Base-by-base conservation (phyloP, 1,140 invertebrate genomes). In the Steinernema feltiae region DNA sequence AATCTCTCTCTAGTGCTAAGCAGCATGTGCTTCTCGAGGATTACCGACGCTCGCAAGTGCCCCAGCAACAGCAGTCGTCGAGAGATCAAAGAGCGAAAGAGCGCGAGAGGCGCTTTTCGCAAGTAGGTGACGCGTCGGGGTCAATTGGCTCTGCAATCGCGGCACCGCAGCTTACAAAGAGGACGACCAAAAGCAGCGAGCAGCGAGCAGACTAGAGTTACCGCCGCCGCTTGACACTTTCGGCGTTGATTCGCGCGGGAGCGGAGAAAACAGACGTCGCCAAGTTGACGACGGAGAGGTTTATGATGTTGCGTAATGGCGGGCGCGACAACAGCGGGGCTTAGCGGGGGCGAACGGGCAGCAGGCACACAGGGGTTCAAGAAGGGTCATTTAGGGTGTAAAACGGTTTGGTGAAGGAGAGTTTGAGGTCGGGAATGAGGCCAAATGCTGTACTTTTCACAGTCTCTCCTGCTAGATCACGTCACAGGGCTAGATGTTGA, bases 271-370 rank as follows among this genome's bases (percentile, higher is more conserved):
- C 53, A 63, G 53, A 63, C 53, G 53, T 63, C 12, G 2, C 24
- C 41, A n/a, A 3, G 15, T 3, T 3, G 53, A 27, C 3, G 53
- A 63, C 12, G 24, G 24, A 63, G 35, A 63, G 53, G 53, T 63
- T 63, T 63, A 63, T 63, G 12, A 63, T 63, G 53, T 63, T 63
- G 53, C 53, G 53, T 27, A 63, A 63, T 27, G 35, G 18, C 35
- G 7, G 35, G n/a, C 12, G 24, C 12, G 24, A 63, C 53, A 63
- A 63, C 53, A 63, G 53, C 53, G 7, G 3, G 24, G 53, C 24
- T n/a, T n/a, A n/a, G n/a, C n/a, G n/a, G n/a, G n/a, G n/a, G n/a
- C n/a, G n/a, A n/a, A n/a, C n/a, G n/a, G n/a, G n/a, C n/a, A n/a
- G n/a, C 7, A 17, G 15, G 53, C 2, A 21, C 2, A 27, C 53